Percentiles rank a stretch among this genome's conserved stretches.
phyloP scores from a whole-genome alignment of 2,113 vertebrate genomes.

The Notothenia rossii region DNA sequence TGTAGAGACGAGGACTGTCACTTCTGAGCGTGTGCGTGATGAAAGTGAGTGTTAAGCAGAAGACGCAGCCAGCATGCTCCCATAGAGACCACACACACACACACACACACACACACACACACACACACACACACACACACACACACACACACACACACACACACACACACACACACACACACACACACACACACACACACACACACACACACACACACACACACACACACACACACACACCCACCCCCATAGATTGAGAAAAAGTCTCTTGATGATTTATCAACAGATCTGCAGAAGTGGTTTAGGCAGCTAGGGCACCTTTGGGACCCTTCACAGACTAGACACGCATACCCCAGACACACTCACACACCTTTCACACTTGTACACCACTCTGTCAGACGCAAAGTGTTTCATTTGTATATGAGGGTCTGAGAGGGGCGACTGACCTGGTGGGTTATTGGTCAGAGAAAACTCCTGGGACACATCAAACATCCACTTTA shows the following conservation, averaged over 20 bases:
- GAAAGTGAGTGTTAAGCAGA: constrained; percentile 81
- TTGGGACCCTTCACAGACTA: constrained; percentile 62
- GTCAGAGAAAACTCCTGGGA: not conserved
- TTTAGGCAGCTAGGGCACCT: constrained; percentile 64
- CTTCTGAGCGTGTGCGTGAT: constrained; percentile 82
- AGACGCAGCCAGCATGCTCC: constrained; percentile 73
- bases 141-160: constrained; percentile 43
- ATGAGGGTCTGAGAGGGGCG: constrained; percentile 14
- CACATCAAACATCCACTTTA: not conserved
- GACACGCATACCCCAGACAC: constrained; percentile 34
- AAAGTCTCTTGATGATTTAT: constrained; percentile 73
- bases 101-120: too few species aligned
- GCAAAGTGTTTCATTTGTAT: constrained; percentile 17
- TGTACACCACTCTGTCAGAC: constrained; percentile 11
- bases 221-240: not conserved
- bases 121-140: too few species aligned
- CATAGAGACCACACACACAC: constrained; percentile 70
- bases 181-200: constrained; percentile 14
- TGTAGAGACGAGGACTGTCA: constrained; percentile 82
- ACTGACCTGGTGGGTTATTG: constrained; percentile 3
- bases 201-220: not conserved
- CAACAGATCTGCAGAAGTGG: constrained; percentile 75
- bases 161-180: constrained; percentile 46
- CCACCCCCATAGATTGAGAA: constrained; percentile 49
- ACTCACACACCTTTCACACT: constrained; percentile 26